These are phyloP conservation scores for Perca flavescens DNA, from an alignment of 2,113 vertebrate species.

Conservation along the genomic window DNA sequence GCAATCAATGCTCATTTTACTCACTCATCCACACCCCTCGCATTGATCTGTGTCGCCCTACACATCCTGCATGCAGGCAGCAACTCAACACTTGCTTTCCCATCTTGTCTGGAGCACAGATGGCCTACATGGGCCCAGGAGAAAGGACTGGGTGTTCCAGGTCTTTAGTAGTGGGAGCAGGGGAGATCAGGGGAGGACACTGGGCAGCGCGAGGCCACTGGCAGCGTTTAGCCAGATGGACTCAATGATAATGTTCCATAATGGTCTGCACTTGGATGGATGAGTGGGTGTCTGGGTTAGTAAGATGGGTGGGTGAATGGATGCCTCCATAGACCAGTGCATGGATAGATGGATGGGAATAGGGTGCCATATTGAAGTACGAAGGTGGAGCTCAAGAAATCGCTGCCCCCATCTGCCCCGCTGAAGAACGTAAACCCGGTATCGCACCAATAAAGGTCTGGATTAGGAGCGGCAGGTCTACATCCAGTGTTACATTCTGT, in stretches of 20 bases:
- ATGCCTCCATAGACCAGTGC: neutral
- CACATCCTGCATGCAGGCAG: conserved; percentile 61
- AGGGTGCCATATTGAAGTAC: conserved; percentile 18
- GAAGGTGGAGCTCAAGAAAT: conserved; percentile 18
- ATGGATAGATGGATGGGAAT: conserved; percentile 22
- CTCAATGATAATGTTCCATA: conserved; percentile 52
- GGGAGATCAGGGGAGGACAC: conserved; percentile 45
- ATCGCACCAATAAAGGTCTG: neutral
- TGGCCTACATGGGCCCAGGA: conserved; percentile 52
- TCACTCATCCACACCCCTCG: conserved; percentile 68
- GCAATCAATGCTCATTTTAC: conserved; percentile 77
- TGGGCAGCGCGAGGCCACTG: conserved; percentile 41
- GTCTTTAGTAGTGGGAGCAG: conserved; percentile 41
- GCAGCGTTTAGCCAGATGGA: conserved; percentile 24
- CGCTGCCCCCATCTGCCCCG: conserved; percentile 1
- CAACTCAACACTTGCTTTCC: conserved; percentile 30
- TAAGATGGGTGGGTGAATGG: neutral
- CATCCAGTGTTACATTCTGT: neutral
- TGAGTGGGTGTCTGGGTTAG: neutral
- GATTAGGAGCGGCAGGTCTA: neutral
- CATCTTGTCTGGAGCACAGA: conserved; percentile 57
- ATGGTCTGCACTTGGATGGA: conserved; percentile 51
- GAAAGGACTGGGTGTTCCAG: conserved; percentile 47
- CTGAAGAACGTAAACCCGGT: conserved; percentile 4
- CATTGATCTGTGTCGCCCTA: conserved; percentile 64